Evolutionary conservation across 2,113 vertebrate genomes (phyloP).

Genomic region (Carollia perspicillata): DNA sequence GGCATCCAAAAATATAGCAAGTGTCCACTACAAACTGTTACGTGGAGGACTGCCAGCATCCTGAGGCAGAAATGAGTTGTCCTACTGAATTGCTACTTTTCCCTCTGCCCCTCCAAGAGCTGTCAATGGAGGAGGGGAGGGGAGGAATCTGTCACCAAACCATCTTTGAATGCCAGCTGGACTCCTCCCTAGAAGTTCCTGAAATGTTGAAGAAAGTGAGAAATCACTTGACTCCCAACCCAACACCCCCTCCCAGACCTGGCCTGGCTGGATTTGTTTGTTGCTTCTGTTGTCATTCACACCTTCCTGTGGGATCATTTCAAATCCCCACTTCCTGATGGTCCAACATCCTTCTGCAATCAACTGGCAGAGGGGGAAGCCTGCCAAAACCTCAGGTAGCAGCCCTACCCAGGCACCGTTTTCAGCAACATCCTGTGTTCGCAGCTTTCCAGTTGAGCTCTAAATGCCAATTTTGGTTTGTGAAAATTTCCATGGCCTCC

Average conservation of each 20-base stretch:
- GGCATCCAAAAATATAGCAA: background rate
- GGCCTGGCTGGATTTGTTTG: conserved; percentile 10
- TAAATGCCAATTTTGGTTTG: conserved; percentile 43
- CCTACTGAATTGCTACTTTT: background rate
- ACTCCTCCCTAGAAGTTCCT: background rate
- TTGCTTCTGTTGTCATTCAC: conserved; percentile 29
- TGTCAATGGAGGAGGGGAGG: background rate
- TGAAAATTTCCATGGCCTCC: conserved; percentile 52
- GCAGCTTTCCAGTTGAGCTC: conserved; percentile 30
- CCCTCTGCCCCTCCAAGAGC: background rate
- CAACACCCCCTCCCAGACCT: background rate
- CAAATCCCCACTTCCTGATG: conserved; percentile 68
- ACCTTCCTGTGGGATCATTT: conserved; percentile 69
- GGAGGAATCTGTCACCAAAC: background rate
- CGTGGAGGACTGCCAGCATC: background rate
- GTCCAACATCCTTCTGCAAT: conserved; percentile 66
- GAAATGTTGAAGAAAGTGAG: background rate
- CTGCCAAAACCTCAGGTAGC: conserved; percentile 66
- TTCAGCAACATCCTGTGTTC: conserved; percentile 60
- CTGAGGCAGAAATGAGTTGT: conserved; percentile 1
- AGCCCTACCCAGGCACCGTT: conserved; percentile 15
- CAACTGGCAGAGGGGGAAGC: conserved; percentile 22
- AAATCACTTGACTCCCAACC: background rate
- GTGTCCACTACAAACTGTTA: background rate
- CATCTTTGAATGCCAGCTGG: background rate